Evolutionary conservation across 2,113 vertebrate genomes (phyloP), one percentile per base, ranked within the genome.

Genomic region (Halichoeres trimaculatus): DNA sequence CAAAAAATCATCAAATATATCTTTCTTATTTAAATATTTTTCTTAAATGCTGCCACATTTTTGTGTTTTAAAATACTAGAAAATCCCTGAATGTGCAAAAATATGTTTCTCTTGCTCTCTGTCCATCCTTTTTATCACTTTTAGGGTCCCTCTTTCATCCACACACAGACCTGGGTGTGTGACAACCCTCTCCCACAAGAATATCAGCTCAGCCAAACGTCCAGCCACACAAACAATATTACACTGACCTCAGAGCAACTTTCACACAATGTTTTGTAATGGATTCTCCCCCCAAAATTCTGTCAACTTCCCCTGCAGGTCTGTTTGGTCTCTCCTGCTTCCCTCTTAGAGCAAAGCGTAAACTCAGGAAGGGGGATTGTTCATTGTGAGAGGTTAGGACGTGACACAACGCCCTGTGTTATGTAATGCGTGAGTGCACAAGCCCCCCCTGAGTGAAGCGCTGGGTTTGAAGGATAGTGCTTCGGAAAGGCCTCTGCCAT

Each of bases 341-440:
- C 90, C 89, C 87, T 79, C 76, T 78, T 26, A 6, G 73, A 78
- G 80, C 63, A 79, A 75, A 85, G 74, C 88, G 84, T 88, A 85
- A 91, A 93, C 85, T 90, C 88, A 89, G 89, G 90, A 93, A 92
- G 79, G 84, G 78, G 88, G 85, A 90, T 86, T 93, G 92, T 93
- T 91, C 80, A 86, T 87, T 89, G 88, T 87, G 72, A 82, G 85
- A 84, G 77, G 76, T 81, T 73, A 41, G 85, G 87, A 91, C 57
- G 70, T 90, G 91, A 89, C 86, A 89, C 35, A 63, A 71, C 58
- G 70, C 67, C 63, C 67, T 60, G 23, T 59, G 59, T 89, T 93
- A 93, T 89, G 74, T 83, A 88, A 88, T 34, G 54, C 66, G 55
- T 48, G 70, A 59, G 83, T 74, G 74, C 70, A 78, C 60, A 40